Evolutionary conservation across 2,797 vertebrate species (phyloP), one percentile per base, ranked within the genome.

Genomic region (Glossophaga mutica): DNA sequence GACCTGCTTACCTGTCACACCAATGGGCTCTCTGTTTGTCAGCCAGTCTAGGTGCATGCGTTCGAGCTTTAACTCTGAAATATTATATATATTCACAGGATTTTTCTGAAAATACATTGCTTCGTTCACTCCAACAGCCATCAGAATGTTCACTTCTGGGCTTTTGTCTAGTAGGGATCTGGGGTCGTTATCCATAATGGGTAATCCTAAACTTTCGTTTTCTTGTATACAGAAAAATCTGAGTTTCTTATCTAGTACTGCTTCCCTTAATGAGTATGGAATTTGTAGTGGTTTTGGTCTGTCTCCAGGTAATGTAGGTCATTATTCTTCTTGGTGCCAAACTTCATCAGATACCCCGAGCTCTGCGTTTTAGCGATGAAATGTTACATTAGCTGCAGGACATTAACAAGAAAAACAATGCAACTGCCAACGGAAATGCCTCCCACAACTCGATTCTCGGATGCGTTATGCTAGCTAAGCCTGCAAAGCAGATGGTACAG

Each of bases 271-370:
- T 81, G 86, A 81, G 6, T 44, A 62, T 3, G 76, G 65, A 77
- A 71, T 87, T n/a, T 18, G 11, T 14, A 50, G 11, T 34, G 68
- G 37, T 87, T 93, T 90, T 50, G 79, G 19, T 88, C 55, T 70
- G 3, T 87, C 78, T 79, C 57, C 67, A 88, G 57, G 79, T 77
- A 83, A 87, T 94, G 46, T n/a, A 85, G 46, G 52, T 59, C 92
- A 70, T 91, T 91, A 42, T 89, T 97, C 59, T 59, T 88, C 74
- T 81, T 52, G 55, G 52, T 94, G 83, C 34, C 78, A 92, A 46
- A 91, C 42, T 94, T 93, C 94, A 91, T 96, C 96, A 96, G 86
- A 90, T 78, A 73, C 81, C 42, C 24, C 77, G 71, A 87, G 46
- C 37, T 89, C 92, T 81, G 59, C 16, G 62, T 73, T 97, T 94